These are phyloP conservation scores for Ridgeia piscesae DNA, from an alignment of 1,140 invertebrate species.

Conservation along the genomic window DNA sequence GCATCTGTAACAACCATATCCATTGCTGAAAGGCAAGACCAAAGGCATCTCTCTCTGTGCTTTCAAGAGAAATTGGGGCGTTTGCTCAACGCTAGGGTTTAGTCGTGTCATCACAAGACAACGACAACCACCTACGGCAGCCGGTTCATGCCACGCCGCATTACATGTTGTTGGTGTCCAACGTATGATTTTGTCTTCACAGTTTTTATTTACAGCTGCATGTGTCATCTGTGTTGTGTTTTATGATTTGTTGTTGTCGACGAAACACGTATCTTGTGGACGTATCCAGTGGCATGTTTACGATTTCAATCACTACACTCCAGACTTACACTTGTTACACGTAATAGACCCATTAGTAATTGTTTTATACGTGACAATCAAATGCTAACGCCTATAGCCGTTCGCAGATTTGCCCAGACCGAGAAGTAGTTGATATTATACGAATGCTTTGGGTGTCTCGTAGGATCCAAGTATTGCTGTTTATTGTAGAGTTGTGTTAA, in stretches of 20 bases:
- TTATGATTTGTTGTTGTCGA: neutral
- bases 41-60: neutral
- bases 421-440: neutral
- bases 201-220: neutral
- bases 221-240: neutral
- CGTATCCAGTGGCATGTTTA: neutral
- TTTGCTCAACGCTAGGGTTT: neutral
- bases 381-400: neutral
- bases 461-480: constrained; percentile 9
- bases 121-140: neutral
- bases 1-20: neutral
- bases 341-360: neutral
- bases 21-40: neutral
- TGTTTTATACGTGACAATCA: neutral
- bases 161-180: neutral
- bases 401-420: neutral
- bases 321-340: neutral
- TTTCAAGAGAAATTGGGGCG: neutral
- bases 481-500: neutral
- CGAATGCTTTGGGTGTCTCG: neutral
- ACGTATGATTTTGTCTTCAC: neutral
- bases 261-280: neutral
- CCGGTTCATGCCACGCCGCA: neutral
- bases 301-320: neutral
- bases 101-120: neutral